Percentiles rank a stretch among this genome's conserved stretches.
Evolutionary conservation across 2,888 invertebrate genomes (phyloP).

Genomic region (Phengaris arion): DNA sequence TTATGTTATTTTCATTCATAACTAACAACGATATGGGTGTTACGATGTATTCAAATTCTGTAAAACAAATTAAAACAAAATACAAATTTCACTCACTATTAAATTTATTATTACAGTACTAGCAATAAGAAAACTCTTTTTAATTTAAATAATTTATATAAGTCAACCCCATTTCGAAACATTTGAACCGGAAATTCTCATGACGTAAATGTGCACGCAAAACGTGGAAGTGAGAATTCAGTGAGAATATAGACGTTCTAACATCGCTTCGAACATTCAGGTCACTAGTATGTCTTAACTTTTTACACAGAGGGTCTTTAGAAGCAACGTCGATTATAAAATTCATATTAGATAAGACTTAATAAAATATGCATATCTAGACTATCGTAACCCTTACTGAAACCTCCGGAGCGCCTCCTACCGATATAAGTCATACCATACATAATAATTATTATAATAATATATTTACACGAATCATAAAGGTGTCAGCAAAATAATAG

Average conservation of each 20-base stretch:
- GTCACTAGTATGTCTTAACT: slow-evolving; percentile 79
- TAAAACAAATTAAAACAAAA: slow-evolving; percentile 79
- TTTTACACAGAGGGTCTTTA: slow-evolving; percentile 78
- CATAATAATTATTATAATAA: slow-evolving; percentile 74
- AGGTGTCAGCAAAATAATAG: slow-evolving; percentile 76
- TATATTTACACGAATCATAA: slow-evolving; percentile 78
- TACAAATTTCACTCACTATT: slow-evolving; percentile 79
- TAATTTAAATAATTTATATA: slow-evolving; percentile 76
- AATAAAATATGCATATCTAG: slow-evolving; percentile 79
- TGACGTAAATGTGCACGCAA: slow-evolving; percentile 72
- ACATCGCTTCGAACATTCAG: slow-evolving; percentile 76
- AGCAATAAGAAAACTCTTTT: slow-evolving; percentile 72
- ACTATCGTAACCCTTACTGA: slow-evolving; percentile 63
- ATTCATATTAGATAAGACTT: slow-evolving; percentile 77
- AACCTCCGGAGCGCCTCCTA: slow-evolving; percentile 42
- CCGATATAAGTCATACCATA: slow-evolving; percentile 66
- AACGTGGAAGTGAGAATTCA: slow-evolving; percentile 76
- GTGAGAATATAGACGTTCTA: slow-evolving; percentile 70
- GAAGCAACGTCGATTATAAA: slow-evolving; percentile 79
- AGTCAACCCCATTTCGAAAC: slow-evolving; percentile 73
- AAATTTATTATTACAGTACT: slow-evolving; percentile 77
- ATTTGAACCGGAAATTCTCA: slow-evolving; percentile 68
- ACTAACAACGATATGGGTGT: slow-evolving; percentile 81
- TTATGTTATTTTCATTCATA: slow-evolving; percentile 80
- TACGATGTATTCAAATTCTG: slow-evolving; percentile 78